Base-by-base conservation (phyloP, 2,888 invertebrate genomes). In the Noctua fimbriata region DNA sequence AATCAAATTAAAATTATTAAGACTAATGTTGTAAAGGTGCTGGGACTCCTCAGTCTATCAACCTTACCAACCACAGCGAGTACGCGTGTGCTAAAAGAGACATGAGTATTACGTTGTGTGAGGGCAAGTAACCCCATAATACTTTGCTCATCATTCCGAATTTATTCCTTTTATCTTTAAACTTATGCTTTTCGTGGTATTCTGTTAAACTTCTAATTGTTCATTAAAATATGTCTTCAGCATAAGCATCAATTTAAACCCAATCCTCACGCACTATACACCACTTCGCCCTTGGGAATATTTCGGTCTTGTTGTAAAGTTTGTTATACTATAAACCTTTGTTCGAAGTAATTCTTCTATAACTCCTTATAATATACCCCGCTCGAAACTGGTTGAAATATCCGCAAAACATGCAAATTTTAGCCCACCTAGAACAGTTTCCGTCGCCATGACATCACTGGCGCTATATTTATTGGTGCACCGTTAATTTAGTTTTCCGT, bases 401-500 rank as follows among this genome's bases (percentile, higher is more conserved):
- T 81, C 81, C 72, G 81, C 75, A 55, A 77, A 88, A 85, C 70
- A 85, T 76, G 81, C 74, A 86, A 81, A 83, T 83, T 83, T 79
- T 72, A 76, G 77, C 78, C 73, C 58, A 79, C 75, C 77, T 66
- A 77, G 78, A 74, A 82, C 74, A 63, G 73, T 86, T 84, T 87
- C 84, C 82, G 88, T 78, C 52, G 71, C 52, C 41, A 78, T 88
- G 88, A 88, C 88, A 89, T 88, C 89, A 88, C 77, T 81, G 12
- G 60, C 67, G 49, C 67, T 81, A 79, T 80, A 87, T 85, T 82
- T 87, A 86, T 81, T 84, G 78, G 73, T 73, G 63, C 81, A 81
- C 83, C 79, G 81, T 76, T 89, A 78, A 89, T 84, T 84, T 77
- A 49, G 63, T 76, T 86, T 88, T 88, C 86, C 84, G 88, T 89